These are phyloP conservation scores for Danionella dracula DNA, from an alignment of 2,797 vertebrate species.

Conservation along the genomic window DNA sequence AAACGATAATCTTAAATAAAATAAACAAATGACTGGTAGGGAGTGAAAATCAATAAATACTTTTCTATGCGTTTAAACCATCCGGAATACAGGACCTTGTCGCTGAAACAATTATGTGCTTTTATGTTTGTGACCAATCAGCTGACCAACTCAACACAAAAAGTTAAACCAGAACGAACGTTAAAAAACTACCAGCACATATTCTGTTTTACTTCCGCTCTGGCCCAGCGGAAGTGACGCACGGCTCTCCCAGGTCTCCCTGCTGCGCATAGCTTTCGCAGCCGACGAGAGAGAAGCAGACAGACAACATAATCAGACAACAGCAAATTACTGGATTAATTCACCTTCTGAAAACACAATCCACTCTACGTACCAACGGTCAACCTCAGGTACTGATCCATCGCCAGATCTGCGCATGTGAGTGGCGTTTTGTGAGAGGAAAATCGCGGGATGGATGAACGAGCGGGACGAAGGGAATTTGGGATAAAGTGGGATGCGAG, in stretches of 20 bases:
- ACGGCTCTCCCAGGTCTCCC: background rate
- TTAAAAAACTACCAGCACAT: too few species aligned
- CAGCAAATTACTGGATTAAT: background rate
- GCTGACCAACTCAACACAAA: too few species aligned
- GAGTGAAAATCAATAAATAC: too few species aligned
- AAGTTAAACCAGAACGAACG: too few species aligned
- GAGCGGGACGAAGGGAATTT: slow-evolving; percentile 34
- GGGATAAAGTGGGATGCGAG: slow-evolving; percentile 31
- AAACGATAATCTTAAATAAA: too few species aligned
- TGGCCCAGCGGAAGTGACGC: slow-evolving; percentile 38
- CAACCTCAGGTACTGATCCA: background rate
- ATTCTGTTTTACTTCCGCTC: background rate
- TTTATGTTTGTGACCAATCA: too few species aligned
- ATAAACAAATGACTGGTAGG: too few species aligned
- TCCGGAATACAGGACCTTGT: too few species aligned
- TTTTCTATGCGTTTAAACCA: too few species aligned
- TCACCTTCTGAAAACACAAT: background rate
- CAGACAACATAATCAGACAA: slow-evolving; percentile 4
- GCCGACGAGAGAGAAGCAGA: slow-evolving; percentile 1
- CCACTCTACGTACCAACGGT: slow-evolving; percentile 5
- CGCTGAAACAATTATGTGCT: too few species aligned
- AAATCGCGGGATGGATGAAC: slow-evolving; percentile 17
- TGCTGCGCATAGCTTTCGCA: slow-evolving; percentile 27
- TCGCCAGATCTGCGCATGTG: background rate
- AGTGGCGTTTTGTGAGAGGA: background rate